Conservation (phyloP, 2,797 vertebrate genomes). For the Sphenopsis melanotis region DNA sequence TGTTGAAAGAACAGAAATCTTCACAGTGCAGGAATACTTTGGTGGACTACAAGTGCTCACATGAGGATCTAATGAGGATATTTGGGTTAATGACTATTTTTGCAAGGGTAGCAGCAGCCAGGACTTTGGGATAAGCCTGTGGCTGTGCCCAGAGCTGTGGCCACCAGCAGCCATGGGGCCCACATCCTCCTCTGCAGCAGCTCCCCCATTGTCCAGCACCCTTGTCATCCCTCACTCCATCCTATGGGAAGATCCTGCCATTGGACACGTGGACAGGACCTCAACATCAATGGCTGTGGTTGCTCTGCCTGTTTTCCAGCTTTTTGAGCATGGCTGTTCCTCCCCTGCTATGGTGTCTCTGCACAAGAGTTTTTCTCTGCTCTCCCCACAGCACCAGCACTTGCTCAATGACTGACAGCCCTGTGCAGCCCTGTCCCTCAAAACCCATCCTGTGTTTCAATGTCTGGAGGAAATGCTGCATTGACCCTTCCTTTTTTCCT, state of each 20-base stretch:
- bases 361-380: background rate
- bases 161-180: rapidly evolving
- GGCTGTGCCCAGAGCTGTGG: background rate
- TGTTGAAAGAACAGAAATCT: background rate
- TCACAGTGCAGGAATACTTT: background rate
- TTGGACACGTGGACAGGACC: background rate
- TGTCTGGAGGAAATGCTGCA: background rate
- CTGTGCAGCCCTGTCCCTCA: background rate
- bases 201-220: background rate
- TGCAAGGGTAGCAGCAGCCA: background rate
- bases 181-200: background rate
- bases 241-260: background rate
- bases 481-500: background rate
- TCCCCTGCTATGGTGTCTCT: background rate
- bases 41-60: background rate
- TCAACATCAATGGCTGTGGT: rapidly evolving
- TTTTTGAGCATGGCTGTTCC: background rate
- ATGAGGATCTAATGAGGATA: background rate
- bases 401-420: background rate
- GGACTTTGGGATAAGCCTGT: background rate
- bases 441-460: background rate
- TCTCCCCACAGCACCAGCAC: rapidly evolving
- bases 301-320: background rate
- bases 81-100: background rate
- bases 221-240: background rate